Percentiles rank a stretch among this genome's conserved stretches.
Conservation (phyloP, 92 coral and sea anemone genomes). For the Micromussa lordhowensis region DNA sequence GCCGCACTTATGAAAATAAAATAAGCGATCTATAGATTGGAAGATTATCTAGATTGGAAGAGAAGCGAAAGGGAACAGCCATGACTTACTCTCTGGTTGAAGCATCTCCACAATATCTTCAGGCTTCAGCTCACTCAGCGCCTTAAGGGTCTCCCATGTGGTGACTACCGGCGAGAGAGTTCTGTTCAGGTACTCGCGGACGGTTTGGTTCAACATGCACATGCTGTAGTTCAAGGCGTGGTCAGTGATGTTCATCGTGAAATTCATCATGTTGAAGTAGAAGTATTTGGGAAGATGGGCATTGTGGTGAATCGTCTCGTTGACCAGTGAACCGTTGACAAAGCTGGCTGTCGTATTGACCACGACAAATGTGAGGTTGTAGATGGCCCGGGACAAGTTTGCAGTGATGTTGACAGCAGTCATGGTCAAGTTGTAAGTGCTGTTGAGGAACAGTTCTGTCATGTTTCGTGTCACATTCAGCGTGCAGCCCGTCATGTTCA, state of each 20-base stretch:
- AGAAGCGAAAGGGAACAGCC: background rate
- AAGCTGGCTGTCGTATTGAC: conserved; percentile 65
- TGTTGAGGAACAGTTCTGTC: conserved; percentile 44
- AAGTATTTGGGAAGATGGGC: conserved; percentile 32
- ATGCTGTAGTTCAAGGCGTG: conserved; percentile 42
- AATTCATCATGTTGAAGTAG: conserved; percentile 50
- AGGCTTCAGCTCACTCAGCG: conserved; percentile 12
- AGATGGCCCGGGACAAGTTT: conserved; percentile 44
- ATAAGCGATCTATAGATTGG: too few relatives aligned
- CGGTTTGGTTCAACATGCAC: conserved; percentile 46
- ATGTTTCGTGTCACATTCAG: conserved; percentile 60
- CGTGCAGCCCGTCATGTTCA: conserved; percentile 47
- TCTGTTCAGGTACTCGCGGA: conserved; percentile 28
- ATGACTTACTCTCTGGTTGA: conserved; percentile 63
- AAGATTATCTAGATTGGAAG: background rate
- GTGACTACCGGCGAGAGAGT: conserved; percentile 38
- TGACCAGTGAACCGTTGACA: conserved; percentile 72
- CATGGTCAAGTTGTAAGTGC: conserved; percentile 34
- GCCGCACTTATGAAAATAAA: too few relatives aligned
- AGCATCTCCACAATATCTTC: conserved; percentile 51
- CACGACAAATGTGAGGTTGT: conserved; percentile 28
- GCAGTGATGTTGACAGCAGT: conserved; percentile 33
- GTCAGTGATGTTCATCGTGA: conserved; percentile 42
- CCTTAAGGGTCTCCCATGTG: conserved; percentile 11
- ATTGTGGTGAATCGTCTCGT: conserved; percentile 51